phyloP scores from a whole-genome alignment of 2,113 vertebrate species.

The Carollia perspicillata region DNA sequence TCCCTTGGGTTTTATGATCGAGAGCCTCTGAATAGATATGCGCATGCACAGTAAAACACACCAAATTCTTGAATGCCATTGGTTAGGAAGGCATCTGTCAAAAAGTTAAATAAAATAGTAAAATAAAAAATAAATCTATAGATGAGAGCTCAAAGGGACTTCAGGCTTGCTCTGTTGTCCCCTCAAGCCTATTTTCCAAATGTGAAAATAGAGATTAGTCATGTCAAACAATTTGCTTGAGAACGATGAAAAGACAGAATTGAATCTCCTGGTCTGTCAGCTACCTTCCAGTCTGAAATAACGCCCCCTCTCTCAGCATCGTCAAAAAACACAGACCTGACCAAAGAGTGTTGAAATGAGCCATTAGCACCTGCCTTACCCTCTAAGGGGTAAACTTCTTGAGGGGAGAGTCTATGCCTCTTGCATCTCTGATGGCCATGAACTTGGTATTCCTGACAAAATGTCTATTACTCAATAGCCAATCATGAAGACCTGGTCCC shows the following conservation, averaged over 20 bases:
- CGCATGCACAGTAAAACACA: not conserved
- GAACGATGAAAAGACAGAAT: not conserved
- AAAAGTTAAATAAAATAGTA: not conserved
- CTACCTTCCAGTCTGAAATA: not conserved
- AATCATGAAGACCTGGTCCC: rapidly evolving
- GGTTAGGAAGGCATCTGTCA: not conserved
- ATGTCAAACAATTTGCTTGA: not conserved
- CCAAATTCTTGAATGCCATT: not conserved
- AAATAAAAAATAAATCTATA: not conserved
- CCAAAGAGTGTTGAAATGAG: rapidly evolving
- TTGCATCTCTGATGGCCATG: not conserved
- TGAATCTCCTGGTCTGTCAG: rapidly evolving
- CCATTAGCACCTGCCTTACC: rapidly evolving
- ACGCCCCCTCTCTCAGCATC: not conserved
- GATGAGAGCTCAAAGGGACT: not conserved
- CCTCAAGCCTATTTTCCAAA: not conserved
- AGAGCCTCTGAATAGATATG: not conserved
- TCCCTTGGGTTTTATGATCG: not conserved
- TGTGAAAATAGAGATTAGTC: not conserved
- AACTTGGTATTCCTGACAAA: not conserved
- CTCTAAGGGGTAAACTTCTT: not conserved
- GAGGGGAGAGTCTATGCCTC: no score
- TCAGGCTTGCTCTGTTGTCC: not conserved
- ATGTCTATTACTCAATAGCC: not conserved
- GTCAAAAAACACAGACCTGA: not conserved